Percentiles rank a stretch among this genome's conserved stretches.
Conservation (phyloP, 2,888 invertebrate species). For the Ophraella communa region DNA sequence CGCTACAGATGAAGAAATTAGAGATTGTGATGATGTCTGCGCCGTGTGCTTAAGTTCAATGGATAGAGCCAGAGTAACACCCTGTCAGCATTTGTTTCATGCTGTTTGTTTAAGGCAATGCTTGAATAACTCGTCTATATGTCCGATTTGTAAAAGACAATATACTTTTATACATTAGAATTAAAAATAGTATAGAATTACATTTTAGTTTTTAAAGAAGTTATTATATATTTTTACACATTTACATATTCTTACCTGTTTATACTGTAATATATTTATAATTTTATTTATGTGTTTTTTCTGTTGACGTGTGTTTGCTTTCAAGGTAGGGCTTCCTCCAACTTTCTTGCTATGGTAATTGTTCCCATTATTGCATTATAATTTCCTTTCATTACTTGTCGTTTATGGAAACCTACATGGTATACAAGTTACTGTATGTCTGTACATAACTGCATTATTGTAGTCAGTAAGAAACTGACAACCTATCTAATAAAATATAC, state of each 20-base stretch:
- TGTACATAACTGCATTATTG: too few relatives aligned
- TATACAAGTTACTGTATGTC: too few relatives aligned
- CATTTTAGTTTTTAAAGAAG: conserved; percentile 13
- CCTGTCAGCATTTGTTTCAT: conserved; percentile 82
- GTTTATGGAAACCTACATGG: too few relatives aligned
- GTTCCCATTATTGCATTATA: too few relatives aligned
- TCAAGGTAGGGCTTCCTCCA: background rate
- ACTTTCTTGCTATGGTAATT: too few relatives aligned
- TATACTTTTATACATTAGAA: conserved; percentile 57
- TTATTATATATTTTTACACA: conserved; percentile 26
- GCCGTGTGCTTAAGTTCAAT: conserved; percentile 77
- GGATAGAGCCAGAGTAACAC: conserved; percentile 76
- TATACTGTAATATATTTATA: conserved; percentile 16
- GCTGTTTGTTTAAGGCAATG: conserved; percentile 77
- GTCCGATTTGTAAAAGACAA: conserved; percentile 78
- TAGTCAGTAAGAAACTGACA: too few relatives aligned
- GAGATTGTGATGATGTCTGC: conserved; percentile 77
- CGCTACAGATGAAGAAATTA: conserved; percentile 71
- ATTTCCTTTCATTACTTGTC: too few relatives aligned
- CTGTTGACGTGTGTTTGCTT: too few relatives aligned
- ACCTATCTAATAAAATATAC: too few relatives aligned
- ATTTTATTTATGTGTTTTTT: background rate
- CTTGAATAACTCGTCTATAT: conserved; percentile 72
- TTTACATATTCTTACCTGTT: conserved; percentile 20
- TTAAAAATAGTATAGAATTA: background rate